These are phyloP conservation scores for Zophobas atratus DNA, from an alignment of 1,140 invertebrate genomes.

Conservation along the genomic window DNA sequence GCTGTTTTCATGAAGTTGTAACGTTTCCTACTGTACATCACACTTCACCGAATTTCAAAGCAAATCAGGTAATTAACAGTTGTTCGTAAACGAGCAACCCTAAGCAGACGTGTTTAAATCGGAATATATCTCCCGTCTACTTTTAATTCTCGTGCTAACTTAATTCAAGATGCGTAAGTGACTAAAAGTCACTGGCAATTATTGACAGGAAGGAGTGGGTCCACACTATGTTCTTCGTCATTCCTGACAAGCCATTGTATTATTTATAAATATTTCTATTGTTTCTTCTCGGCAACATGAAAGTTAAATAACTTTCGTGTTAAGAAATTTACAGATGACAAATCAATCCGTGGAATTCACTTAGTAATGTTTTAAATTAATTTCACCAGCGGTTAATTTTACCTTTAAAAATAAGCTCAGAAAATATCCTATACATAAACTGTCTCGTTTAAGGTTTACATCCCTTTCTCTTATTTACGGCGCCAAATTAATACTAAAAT, in stretches of 20 bases:
- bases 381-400: no score
- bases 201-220: conserved; percentile 37
- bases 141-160: conserved; percentile 1
- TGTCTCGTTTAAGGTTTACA: no score
- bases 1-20: conserved; percentile 20
- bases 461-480: no score
- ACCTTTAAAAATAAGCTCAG: no score
- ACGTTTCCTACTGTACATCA: background rate
- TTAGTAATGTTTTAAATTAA: no score
- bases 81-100: conserved; percentile 5
- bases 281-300: conserved; percentile 36
- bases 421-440: no score
- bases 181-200: conserved; percentile 40
- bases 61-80: conserved; percentile 19
- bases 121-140: background rate
- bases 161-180: conserved; percentile 18
- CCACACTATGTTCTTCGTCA: conserved; percentile 38
- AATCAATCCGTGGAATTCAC: no score
- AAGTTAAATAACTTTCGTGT: conserved; percentile 41
- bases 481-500: no score
- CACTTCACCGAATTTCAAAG: background rate
- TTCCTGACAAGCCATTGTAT: conserved; percentile 48
- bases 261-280: conserved; percentile 49
- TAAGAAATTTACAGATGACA: background rate
- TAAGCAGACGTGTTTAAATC: conserved; percentile 1